phyloP scores from a whole-genome alignment of 2,888 invertebrate genomes.

The Nowickia ferox region DNA sequence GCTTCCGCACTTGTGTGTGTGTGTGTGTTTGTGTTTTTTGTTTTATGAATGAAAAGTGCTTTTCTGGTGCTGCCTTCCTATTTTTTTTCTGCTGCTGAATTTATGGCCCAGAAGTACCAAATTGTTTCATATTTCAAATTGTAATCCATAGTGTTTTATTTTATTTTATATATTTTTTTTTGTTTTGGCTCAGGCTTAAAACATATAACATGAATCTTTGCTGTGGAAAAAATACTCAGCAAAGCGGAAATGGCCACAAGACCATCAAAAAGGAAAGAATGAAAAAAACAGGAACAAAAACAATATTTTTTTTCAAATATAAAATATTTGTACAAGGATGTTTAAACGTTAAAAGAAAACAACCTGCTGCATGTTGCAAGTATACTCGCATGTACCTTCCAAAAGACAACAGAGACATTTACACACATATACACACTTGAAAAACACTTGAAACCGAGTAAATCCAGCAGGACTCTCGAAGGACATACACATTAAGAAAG shows the following conservation, averaged over 20 bases:
- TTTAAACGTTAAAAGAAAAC: conserved; percentile 55
- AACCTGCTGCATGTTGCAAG: conserved; percentile 71
- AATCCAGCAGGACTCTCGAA: conserved; percentile 63
- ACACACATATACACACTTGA: conserved; percentile 40
- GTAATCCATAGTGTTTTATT: conserved; percentile 36
- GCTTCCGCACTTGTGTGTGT: conserved; percentile 63
- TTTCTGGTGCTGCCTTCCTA: background rate
- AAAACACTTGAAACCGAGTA: conserved; percentile 62
- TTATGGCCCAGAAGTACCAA: conserved; percentile 49
- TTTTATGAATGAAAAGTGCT: conserved; percentile 43
- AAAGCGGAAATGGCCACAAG: conserved; percentile 72
- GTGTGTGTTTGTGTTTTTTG: conserved; percentile 1
- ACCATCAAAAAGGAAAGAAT: conserved; percentile 56
- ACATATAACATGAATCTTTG: conserved; percentile 38
- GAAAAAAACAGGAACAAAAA: conserved; percentile 43
- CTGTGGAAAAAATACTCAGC: conserved; percentile 37
- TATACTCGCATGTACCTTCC: conserved; percentile 3
- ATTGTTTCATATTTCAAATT: conserved; percentile 64
- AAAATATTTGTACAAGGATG: conserved; percentile 24
- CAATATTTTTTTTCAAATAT: conserved; percentile 5
- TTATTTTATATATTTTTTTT: background rate
- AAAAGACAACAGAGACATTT: conserved; percentile 31
- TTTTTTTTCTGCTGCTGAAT: conserved; percentile 31
- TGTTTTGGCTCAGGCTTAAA: conserved; percentile 13
- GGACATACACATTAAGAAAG: conserved; percentile 44